Percentiles rank a stretch among this genome's conserved stretches.
Evolutionary conservation across 2,888 invertebrate genomes (phyloP).

Genomic region (Limnephilus lunatus): DNA sequence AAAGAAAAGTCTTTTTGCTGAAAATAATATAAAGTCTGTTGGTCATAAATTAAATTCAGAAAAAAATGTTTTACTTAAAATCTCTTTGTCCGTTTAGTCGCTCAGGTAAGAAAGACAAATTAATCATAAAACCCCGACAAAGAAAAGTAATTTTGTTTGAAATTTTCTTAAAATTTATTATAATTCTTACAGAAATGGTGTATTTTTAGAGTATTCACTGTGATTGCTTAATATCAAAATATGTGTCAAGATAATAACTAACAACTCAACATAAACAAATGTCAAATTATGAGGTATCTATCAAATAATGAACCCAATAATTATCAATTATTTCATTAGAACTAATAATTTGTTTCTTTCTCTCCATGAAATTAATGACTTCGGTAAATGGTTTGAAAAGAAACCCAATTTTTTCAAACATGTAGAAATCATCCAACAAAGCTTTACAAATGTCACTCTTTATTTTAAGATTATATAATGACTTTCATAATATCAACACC

Average conservation of each 20-base stretch:
- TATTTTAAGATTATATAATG: no score
- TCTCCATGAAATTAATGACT: no score
- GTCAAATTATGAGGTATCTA: no score
- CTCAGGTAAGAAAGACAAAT: background rate
- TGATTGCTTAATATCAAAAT: background rate
- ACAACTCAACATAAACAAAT: no score
- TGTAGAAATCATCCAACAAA: no score
- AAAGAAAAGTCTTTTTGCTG: background rate
- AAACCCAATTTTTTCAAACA: no score
- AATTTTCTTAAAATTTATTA: background rate
- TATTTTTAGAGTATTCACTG: background rate
- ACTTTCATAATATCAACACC: no score
- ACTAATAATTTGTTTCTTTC: no score
- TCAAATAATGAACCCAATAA: no score
- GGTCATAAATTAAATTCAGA: background rate
- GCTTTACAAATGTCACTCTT: no score
- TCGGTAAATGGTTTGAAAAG: no score
- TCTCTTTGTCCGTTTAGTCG: background rate
- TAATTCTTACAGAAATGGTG: background rate
- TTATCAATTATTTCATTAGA: no score
- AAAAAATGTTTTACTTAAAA: background rate
- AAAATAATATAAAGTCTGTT: background rate
- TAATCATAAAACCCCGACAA: background rate
- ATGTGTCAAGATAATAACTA: background rate
- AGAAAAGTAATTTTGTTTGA: background rate